Base-by-base conservation (phyloP, 2,888 invertebrate species). In the Rhogogaster chlorosoma region DNA sequence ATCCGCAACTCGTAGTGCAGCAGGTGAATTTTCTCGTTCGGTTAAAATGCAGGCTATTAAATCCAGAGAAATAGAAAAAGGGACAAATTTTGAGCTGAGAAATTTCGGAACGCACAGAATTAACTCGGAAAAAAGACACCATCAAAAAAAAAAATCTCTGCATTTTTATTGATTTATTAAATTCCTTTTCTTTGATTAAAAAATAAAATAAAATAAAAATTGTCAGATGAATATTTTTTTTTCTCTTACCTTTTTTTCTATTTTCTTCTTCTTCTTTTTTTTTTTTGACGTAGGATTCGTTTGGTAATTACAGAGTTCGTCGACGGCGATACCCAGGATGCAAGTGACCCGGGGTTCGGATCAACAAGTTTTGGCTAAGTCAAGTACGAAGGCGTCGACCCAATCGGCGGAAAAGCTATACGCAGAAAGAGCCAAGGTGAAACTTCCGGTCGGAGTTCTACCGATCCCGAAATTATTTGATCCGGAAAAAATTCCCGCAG, bases 381-480 rank as follows among this genome's bases (percentile, higher is more conserved):
- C 88, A 10, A 88, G 87, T 38, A 86, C 85, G 9, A 87, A 88
- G 38, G 86, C 89, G 15, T 85, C 86, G 1, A 87, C 89, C 22
- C 88, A 22, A 53, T 88, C 36, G 87, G 88, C 29, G 86, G 85
- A 22, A 89, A 89, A 86, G 85, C 5, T 67, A 29, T 18, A n/a
- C 18, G 22, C 70, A 18, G 83, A 67, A 18, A 18, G 42, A 15
- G 67, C 86, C 7, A 92, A 92, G 85, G 88, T 91, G 0, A 93
- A 92, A 83, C 87, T 93, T 10, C 93, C 93, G 0, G 85, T 88
- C 4, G 93, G 93, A 1, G 93, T 93, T 4, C 88, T 91, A 15
- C 93, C 93, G 10, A 93, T 93, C 61, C 93, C 92, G 0, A 86
- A 89, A 84, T 87, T 93, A 29, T 89, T 90, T 45, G 91, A 91